Base-by-base conservation (phyloP, 2,113 vertebrate species). In the Daubentonia madagascariensis region DNA sequence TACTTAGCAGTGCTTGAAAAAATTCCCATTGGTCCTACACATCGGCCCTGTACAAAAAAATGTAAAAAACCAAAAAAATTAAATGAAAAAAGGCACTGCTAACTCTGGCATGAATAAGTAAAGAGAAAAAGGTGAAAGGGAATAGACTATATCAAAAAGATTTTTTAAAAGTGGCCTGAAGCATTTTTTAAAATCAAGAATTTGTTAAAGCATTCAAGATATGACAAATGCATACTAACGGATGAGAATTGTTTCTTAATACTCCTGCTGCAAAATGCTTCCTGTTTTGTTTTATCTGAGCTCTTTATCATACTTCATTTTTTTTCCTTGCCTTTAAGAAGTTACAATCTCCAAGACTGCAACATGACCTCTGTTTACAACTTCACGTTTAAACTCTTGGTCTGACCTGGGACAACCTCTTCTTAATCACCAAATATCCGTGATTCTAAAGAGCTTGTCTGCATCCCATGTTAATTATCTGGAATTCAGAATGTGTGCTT, bases 111-210 rank as follows among this genome's bases (percentile, higher is more conserved):
- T n/a, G 37, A 85, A 79, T 87, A 76, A 75, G 83, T n/a, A 52
- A 63, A 75, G 37, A 57, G 78, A 43, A 45, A 90, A 67, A 89
- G 59, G 89, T 89, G 12, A 95, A 95, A 85, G 59, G 17, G 59
- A 65, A 68, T 4, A 17, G 6, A 43, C 4, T 30, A 57, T 70
- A 11, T 50, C 37, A 90, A 57, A 87, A 57, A 68, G 11, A 28
- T 45, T n/a, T 89, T 45, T 6, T 11, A 2, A 75, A 54, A 57
- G 22, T 32, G 18, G 20, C 52, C 68, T 8, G 28, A 30, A 54
- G 81, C 28, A 32, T 32, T 52, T 76, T 85, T 52, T 23, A 25
- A 43, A 65, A 28, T 65, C 25, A 45, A 67, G 23, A 54, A 14
- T 67, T 40, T 11, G 5, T 30, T 67, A 16, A 75, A 90, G 5